These are phyloP conservation scores for Kradibia gibbosae DNA, from an alignment of 1,140 invertebrate genomes.

Conservation along the genomic window DNA sequence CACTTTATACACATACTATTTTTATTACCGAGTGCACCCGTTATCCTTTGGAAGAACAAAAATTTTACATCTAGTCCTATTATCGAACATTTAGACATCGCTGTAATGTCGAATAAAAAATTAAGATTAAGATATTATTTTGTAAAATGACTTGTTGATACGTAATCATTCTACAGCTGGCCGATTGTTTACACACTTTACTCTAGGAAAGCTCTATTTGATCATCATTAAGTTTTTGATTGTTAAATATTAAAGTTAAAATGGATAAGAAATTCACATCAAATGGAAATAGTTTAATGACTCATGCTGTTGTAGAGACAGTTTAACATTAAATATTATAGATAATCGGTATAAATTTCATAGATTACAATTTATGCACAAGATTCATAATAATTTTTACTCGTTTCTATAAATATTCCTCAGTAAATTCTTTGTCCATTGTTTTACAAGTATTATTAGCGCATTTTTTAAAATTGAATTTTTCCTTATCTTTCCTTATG, in stretches of 20 bases:
- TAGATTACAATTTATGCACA: constrained; percentile 67
- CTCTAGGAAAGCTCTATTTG: constrained; percentile 59
- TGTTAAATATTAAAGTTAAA: constrained; percentile 65
- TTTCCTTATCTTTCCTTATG: constrained; percentile 70
- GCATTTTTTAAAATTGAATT: constrained; percentile 69
- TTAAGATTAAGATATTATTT: constrained; percentile 29
- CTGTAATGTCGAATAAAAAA: constrained; percentile 36
- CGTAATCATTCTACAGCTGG: constrained; percentile 64
- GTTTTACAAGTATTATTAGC: constrained; percentile 72
- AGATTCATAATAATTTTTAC: constrained; percentile 68
- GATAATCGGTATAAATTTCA: constrained; percentile 69
- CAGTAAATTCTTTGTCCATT: constrained; percentile 63
- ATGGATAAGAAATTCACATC: constrained; percentile 69
- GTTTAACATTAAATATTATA: constrained; percentile 67
- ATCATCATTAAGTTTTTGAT: constrained; percentile 59
- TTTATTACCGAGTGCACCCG: constrained; percentile 12
- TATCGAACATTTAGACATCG: constrained; percentile 44
- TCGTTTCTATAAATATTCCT: constrained; percentile 68
- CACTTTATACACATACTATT: constrained; percentile 29
- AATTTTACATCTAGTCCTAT: constrained; percentile 15
- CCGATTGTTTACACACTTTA: constrained; percentile 60
- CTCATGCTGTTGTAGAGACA: constrained; percentile 68
- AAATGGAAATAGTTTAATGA: constrained; percentile 71
- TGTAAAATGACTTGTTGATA: constrained; percentile 34
- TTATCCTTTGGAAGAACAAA: constrained; percentile 38